Percentiles rank a stretch among this genome's conserved stretches.
Evolutionary conservation across 2,113 vertebrate genomes (phyloP).

Genomic region (Aix galericulata): DNA sequence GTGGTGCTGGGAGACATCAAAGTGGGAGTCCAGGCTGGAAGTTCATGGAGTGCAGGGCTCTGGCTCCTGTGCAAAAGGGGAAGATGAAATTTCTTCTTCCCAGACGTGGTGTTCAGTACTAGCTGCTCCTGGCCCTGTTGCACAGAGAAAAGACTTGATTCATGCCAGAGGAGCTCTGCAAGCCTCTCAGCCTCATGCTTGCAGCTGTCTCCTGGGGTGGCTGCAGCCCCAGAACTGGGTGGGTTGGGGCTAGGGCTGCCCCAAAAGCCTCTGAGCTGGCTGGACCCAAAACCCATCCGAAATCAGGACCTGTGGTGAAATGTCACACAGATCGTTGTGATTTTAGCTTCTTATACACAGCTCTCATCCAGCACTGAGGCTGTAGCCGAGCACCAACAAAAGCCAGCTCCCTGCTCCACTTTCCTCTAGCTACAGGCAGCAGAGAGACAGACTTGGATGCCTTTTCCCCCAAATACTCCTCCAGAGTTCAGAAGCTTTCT

Average conservation of each 20-base stretch:
- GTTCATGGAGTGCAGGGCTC: background rate
- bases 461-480: background rate
- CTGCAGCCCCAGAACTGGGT: rapidly evolving
- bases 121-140: rapidly evolving
- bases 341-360: background rate
- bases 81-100: background rate
- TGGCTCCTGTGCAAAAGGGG: background rate
- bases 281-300: background rate
- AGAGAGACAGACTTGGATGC: rapidly evolving
- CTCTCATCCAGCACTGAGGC: background rate
- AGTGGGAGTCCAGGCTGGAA: background rate
- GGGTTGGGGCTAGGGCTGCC: background rate
- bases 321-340: background rate
- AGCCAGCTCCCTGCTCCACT: background rate
- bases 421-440: background rate
- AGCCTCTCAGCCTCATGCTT: background rate
- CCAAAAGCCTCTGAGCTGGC: background rate
- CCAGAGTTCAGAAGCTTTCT: background rate
- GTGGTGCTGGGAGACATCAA: background rate
- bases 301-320: background rate
- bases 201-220: rapidly evolving
- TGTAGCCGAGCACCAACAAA: background rate
- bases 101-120: background rate
- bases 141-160: background rate
- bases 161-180: too few species aligned